A percentile compares a stretch with the other conserved stretches of the same genome.
Evolutionary conservation across 1,140 invertebrate species (phyloP).

Genomic region (Palaemon carinicauda): DNA sequence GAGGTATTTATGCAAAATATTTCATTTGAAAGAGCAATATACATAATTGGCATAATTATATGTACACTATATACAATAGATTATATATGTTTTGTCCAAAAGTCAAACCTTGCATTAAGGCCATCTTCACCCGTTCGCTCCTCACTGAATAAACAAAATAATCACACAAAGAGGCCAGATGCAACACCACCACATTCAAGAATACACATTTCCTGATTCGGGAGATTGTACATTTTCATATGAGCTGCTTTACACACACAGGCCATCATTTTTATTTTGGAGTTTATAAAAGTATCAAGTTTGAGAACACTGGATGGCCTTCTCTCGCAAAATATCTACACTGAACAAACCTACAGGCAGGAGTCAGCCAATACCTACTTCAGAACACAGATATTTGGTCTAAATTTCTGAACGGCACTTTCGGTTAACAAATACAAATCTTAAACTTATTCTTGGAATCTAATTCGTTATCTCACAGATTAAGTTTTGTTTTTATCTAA

Average conservation of each 20-base stretch:
- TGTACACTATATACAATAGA: slow-evolving; percentile 33
- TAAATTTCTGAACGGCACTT: not conserved
- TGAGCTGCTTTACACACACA: too few relatives aligned
- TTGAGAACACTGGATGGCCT: slow-evolving; percentile 35
- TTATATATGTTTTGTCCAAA: not conserved
- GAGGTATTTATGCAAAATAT: slow-evolving; percentile 50
- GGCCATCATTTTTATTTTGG: not conserved
- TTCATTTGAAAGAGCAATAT: slow-evolving; percentile 40
- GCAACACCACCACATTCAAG: not conserved
- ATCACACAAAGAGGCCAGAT: not conserved
- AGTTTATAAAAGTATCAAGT: slow-evolving; percentile 21
- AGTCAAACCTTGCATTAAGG: slow-evolving; percentile 17
- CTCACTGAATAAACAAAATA: not conserved
- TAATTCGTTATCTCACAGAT: not conserved
- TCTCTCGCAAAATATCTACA: slow-evolving; percentile 28
- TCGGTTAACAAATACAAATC: not conserved
- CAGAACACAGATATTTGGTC: slow-evolving; percentile 15
- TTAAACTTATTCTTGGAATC: not conserved
- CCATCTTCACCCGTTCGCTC: slow-evolving; percentile 14
- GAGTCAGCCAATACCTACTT: not conserved
- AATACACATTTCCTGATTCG: not conserved
- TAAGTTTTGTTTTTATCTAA: not conserved
- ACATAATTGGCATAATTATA: slow-evolving; percentile 17
- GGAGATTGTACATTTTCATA: too few relatives aligned
- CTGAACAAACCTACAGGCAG: not conserved